Evolutionary conservation across 35 echinoderm and acorn worm genomes (phyloP).

Genomic region (Ophioderma brevispina): DNA sequence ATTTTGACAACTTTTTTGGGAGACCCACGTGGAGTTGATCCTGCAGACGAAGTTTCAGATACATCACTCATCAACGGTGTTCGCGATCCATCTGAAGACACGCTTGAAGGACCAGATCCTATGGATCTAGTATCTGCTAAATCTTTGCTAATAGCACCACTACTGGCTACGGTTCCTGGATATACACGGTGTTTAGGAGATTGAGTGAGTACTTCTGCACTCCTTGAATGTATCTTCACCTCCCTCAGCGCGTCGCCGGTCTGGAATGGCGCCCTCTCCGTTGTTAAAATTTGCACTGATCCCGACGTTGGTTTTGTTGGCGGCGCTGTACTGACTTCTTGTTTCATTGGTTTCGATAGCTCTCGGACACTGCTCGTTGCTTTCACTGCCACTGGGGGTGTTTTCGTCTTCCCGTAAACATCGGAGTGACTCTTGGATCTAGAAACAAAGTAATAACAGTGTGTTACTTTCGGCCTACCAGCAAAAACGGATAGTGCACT

Average conservation of each 20-base stretch:
- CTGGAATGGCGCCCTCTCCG: not conserved
- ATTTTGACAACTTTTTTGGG: not conserved
- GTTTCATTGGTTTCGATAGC: not conserved
- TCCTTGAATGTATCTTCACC: not conserved
- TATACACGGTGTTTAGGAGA: not conserved
- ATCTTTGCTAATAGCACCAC: constrained; percentile 13
- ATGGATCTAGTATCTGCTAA: not conserved
- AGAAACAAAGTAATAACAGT: too few relatives aligned
- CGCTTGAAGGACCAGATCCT: not conserved
- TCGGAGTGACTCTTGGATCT: constrained; percentile 5
- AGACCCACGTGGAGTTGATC: not conserved
- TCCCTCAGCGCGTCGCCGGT: not conserved
- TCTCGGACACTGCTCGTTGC: not conserved
- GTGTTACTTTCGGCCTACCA: too few relatives aligned
- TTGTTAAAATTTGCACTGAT: not conserved
- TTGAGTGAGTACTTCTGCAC: not conserved
- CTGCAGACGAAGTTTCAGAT: not conserved
- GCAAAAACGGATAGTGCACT: too few relatives aligned
- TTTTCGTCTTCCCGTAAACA: not conserved
- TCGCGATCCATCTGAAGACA: not conserved
- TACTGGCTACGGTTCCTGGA: not conserved
- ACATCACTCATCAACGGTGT: not conserved
- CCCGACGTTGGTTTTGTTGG: not conserved
- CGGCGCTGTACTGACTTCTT: not conserved
- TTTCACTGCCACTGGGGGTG: not conserved